phyloP scores from a whole-genome alignment of 2,797 vertebrate species.

The Rhinatrema bivittatum region DNA sequence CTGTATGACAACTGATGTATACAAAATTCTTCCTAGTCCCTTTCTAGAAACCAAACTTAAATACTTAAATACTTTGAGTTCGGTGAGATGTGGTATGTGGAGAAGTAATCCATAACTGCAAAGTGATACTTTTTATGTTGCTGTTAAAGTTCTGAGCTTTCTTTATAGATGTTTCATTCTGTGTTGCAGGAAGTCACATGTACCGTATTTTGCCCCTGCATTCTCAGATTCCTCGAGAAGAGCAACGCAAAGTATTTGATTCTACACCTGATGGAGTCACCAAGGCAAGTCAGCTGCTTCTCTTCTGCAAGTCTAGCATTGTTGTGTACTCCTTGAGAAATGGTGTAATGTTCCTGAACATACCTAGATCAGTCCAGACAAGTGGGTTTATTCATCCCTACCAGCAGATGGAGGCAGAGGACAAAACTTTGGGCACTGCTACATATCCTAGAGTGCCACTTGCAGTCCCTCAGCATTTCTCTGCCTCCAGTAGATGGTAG shows the following conservation, averaged over 20 bases:
- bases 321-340: conserved; percentile 1
- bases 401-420: too few species aligned
- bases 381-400: too few species aligned
- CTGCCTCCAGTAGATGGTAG: too few species aligned
- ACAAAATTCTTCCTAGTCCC: not conserved
- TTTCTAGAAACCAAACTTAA: not conserved
- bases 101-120: too few species aligned
- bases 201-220: conserved; percentile 86
- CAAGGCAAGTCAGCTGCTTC: conserved; percentile 65
- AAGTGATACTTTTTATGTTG: too few species aligned
- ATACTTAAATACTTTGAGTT: not conserved
- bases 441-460: too few species aligned
- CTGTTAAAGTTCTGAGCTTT: too few species aligned
- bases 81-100: too few species aligned
- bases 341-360: not conserved
- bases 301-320: too few species aligned
- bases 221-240: conserved; percentile 90
- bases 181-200: conserved; percentile 60
- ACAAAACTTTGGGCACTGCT: too few species aligned
- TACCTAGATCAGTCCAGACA: not conserved
- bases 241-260: conserved; percentile 87
- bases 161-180: too few species aligned
- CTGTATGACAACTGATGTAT: not conserved
- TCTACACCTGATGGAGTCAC: conserved; percentile 70
- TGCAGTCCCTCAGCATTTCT: too few species aligned